A percentile compares a stretch with the other conserved stretches of the same genome.
phyloP scores from a whole-genome alignment of 2,888 invertebrate species.

The Argyresthia albistria region DNA sequence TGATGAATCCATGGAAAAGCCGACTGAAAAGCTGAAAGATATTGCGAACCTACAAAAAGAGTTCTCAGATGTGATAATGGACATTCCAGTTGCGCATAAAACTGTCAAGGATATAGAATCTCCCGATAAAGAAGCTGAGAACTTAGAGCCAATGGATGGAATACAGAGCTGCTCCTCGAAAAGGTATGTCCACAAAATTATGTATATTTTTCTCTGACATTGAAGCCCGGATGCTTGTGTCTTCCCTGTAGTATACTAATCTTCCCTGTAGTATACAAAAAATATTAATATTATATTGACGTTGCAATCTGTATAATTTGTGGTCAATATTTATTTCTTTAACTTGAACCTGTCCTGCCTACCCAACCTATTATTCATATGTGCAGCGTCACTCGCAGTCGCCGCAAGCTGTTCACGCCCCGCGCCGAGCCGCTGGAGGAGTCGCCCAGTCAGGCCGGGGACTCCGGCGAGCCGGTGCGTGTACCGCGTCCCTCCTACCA shows the following conservation, averaged over 20 bases:
- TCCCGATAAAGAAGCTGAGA: constrained; percentile 36
- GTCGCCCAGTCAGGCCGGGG: constrained; percentile 24
- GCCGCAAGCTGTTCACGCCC: constrained; percentile 60
- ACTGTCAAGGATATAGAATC: constrained; percentile 41
- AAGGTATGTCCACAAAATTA: constrained; percentile 26
- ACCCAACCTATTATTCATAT: not conserved
- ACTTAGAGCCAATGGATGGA: constrained; percentile 35
- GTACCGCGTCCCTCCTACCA: constrained; percentile 58
- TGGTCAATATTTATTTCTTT: too few relatives aligned
- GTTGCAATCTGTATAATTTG: too few relatives aligned
- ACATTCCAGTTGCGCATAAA: constrained; percentile 33
- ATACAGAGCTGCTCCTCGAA: constrained; percentile 53
- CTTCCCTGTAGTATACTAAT: too few relatives aligned
- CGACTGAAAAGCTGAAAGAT: constrained; percentile 35
- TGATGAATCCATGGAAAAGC: constrained; percentile 13
- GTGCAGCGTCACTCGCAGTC: constrained; percentile 49
- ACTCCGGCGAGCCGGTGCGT: constrained; percentile 36
- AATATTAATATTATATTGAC: too few relatives aligned
- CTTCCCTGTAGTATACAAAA: too few relatives aligned
- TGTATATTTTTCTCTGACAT: not conserved
- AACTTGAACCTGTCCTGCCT: too few relatives aligned
- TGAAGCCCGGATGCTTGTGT: not conserved
- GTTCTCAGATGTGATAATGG: constrained; percentile 50
- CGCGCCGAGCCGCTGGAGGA: constrained; percentile 56
- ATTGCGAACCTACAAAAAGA: constrained; percentile 50